Evolutionary conservation across 2,797 vertebrate genomes (phyloP), one percentile per base, ranked within the genome.

Genomic region (Arnoldichthys spilopterus): DNA sequence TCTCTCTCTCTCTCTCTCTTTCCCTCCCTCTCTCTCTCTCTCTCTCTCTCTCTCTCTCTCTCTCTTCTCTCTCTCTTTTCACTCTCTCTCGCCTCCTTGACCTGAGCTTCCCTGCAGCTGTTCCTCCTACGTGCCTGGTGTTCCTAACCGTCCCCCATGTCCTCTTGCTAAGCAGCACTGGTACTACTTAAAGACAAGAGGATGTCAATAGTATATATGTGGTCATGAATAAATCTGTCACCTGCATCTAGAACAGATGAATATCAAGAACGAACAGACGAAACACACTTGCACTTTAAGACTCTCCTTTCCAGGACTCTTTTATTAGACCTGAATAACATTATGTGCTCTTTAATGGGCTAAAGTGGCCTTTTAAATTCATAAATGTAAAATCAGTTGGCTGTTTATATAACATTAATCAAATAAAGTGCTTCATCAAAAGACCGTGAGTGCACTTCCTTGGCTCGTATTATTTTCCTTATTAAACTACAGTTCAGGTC

Each of bases 61-160:
- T n/a, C n/a, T n/a, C n/a, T n/a, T n/a, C n/a, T n/a, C n/a, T n/a
- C n/a, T n/a, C n/a, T n/a, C n/a, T n/a, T n/a, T n/a, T n/a, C n/a
- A n/a, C n/a, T n/a, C n/a, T n/a, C 70, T 53, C 22, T 53, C 20
- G 12, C 74, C 47, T 67, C 34, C 70, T 68, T 74, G 72, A 74
- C 78, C 71, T 61, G 22, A 53, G 62, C 28, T 18, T 51, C 24
- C 45, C 63, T 74, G 72, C 71, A 74, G 54, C 63, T 51, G 71
- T 61, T 61, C 22, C 30, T 74, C 6, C 20, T 61, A 74, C 78
- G 63, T 79, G 72, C 63, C 43, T 53, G 40, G 71, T 24, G 7
- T 79, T 74, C 56, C 26, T 49, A 74, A 30, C 28, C n/a, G 49
- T 59, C 15, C 20, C 32, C 24, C 68, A 24, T 22, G 22, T 56